Base-by-base conservation (phyloP, 1,140 invertebrate species). In the Agraylea sexmaculata region DNA sequence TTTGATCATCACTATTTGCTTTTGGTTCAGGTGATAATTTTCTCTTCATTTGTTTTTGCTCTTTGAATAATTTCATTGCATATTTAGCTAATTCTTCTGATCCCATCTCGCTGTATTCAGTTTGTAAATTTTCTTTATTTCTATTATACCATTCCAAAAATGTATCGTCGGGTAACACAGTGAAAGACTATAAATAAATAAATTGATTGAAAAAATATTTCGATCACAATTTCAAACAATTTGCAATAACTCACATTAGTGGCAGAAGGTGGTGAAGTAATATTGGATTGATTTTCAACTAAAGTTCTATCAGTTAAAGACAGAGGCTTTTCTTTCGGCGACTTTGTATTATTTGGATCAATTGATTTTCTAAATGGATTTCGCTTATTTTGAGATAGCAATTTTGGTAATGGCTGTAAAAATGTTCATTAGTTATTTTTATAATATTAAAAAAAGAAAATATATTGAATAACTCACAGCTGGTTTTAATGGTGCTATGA, bases 61-160 rank as follows among this genome's bases (percentile, higher is more conserved):
- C 62, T 48, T 73, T 75, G 43, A 66, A 78, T 23, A 59, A 62
- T 23, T 60, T 56, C 15, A 74, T 62, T 16, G 64, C 69, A 10
- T 61, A 53, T 43, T 73, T 69, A 1, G 68, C 67, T 23, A 78
- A 51, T 37, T 76, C 70, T 1, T 56, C 52, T 0, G 62, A 51
- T n/a, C 57, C 64, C 2, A 72, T 39, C 6, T 71, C 66, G 0
- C 73, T 68, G 53, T 72, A 60, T 50, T 78, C 62, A 36, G 62
- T 52, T 51, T 73, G 62, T 5, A 79, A 51, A 4, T 52, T 48
- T 4, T 59, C 37, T 46, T 71, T 75, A 45, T 74, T 71, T 40
- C 66, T 62, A 2, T 57, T 54, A 35, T 66, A 74, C 75, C 74
- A 78, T 18, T 60, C 58, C 2, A 73, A 53, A 43, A 78, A 78